These are phyloP conservation scores for Drosophila miranda DNA, from an alignment of 1,140 invertebrate genomes.

Conservation along the genomic window DNA sequence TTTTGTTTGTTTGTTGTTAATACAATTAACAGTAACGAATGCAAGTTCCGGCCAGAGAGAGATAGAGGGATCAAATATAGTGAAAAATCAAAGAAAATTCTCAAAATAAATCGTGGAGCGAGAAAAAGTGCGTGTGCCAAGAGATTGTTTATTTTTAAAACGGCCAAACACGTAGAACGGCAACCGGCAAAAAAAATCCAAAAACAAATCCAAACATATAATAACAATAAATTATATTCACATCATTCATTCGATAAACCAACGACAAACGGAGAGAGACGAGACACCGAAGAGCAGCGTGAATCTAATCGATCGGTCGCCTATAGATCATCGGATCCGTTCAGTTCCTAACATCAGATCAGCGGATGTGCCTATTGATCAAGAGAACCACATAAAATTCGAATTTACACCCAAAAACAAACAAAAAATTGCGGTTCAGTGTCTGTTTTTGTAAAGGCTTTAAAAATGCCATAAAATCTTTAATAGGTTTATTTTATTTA, in stretches of 20 bases:
- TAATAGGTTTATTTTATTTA: slow-evolving; percentile 54
- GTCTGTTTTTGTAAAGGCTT: slow-evolving; percentile 40
- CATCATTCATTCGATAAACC: slow-evolving; percentile 22
- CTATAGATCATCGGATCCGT: not conserved
- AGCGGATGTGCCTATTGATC: slow-evolving; percentile 31
- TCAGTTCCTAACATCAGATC: slow-evolving; percentile 7
- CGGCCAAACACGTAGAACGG: slow-evolving; percentile 5
- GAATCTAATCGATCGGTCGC: not conserved
- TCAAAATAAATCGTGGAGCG: not conserved
- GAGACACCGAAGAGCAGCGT: too few relatives aligned
- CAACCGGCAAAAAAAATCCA: slow-evolving; percentile 27
- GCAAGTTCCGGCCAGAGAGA: too few relatives aligned
- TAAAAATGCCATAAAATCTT: slow-evolving; percentile 52
- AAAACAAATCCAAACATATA: slow-evolving; percentile 9
- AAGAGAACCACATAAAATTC: slow-evolving; percentile 17
- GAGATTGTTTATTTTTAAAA: slow-evolving; percentile 54
- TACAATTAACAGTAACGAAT: too few relatives aligned
- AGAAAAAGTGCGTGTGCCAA: slow-evolving; percentile 46
- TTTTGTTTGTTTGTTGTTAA: too few relatives aligned
- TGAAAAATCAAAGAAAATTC: not conserved
- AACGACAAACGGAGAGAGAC: slow-evolving; percentile 10
- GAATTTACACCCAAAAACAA: slow-evolving; percentile 25
- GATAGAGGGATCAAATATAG: not conserved
- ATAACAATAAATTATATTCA: slow-evolving; percentile 45
- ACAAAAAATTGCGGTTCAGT: slow-evolving; percentile 10